phyloP scores from a whole-genome alignment of 2,797 vertebrate genomes.

The Enteromius argenteus region DNA sequence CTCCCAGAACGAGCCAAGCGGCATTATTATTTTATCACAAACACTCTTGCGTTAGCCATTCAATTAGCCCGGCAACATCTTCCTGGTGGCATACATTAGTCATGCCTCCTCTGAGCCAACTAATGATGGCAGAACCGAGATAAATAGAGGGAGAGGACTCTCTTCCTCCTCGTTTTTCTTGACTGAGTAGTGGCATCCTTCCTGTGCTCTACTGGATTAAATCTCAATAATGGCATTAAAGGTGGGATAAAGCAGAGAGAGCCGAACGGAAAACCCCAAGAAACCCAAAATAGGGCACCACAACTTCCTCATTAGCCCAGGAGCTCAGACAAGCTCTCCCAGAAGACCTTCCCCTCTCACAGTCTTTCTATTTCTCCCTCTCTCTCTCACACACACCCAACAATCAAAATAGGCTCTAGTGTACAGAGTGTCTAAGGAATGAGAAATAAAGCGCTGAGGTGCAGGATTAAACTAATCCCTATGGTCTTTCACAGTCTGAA shows the following conservation, averaged over 20 bases:
- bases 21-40: conserved; percentile 46
- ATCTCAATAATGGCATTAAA: conserved; percentile 38
- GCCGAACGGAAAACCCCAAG: conserved; percentile 29
- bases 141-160: conserved; percentile 8
- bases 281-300: conserved; percentile 40
- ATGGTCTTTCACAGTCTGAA: conserved; percentile 39
- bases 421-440: conserved; percentile 29
- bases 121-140: conserved; percentile 22
- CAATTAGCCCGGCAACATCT: conserved; percentile 49
- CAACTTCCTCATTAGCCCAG: conserved; percentile 47
- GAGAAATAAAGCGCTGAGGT: conserved; percentile 37
- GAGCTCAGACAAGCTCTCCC: conserved; percentile 39
- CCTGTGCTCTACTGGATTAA: conserved; percentile 30
- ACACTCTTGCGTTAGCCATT: conserved; percentile 34
- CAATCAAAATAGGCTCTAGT: conserved; percentile 27
- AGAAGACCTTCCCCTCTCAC: conserved; percentile 12
- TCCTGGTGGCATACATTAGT: conserved; percentile 39
- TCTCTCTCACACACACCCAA: not conserved
- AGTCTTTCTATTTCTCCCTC: not conserved
- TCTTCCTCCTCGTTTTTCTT: conserved; percentile 24
- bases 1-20: conserved; percentile 20
- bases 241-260: not conserved
- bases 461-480: conserved; percentile 37
- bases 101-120: conserved; percentile 40
- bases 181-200: conserved; percentile 19